Percentiles rank a stretch among this genome's conserved stretches.
These are phyloP conservation scores for Labeo catla DNA, from an alignment of 2,113 vertebrate genomes.

Conservation along the genomic window DNA sequence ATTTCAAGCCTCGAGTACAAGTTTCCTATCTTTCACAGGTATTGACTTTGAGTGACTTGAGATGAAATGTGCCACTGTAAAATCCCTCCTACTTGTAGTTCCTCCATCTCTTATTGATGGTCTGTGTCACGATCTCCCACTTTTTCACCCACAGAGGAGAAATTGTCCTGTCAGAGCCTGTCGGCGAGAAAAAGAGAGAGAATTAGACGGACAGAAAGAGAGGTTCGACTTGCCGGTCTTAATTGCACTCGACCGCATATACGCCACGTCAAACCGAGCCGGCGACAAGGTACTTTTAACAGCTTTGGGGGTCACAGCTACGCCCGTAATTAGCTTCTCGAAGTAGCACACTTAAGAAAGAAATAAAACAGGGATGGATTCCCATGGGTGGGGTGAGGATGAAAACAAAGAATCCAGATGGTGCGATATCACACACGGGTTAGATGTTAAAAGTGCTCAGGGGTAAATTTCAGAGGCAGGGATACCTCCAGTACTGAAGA, in stretches of 20 bases:
- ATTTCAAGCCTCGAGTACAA: conserved; percentile 1
- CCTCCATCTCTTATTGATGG: conserved; percentile 5
- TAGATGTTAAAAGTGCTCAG: conserved; percentile 33
- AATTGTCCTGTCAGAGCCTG: conserved; percentile 46
- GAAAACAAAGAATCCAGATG: conserved; percentile 33
- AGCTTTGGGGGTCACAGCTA: conserved; percentile 12
- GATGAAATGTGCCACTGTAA: conserved; percentile 1
- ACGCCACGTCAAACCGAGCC: conserved; percentile 41
- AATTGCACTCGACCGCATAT: conserved; percentile 45
- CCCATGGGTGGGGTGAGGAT: not conserved
- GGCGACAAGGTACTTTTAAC: conserved; percentile 13
- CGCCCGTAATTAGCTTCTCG: conserved; percentile 40
- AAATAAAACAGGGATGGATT: conserved; percentile 23
- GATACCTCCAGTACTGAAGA: conserved; percentile 38
- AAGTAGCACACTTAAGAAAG: conserved; percentile 28
- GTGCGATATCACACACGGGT: conserved; percentile 3
- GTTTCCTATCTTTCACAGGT: not conserved
- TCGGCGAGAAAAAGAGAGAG: conserved; percentile 20
- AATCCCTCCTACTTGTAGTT: not conserved
- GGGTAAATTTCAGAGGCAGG: conserved; percentile 23
- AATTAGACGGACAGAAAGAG: conserved; percentile 25
- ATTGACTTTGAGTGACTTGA: conserved; percentile 6
- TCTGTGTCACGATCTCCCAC: conserved; percentile 13
- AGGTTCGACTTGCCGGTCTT: conserved; percentile 23
- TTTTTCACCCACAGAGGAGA: conserved; percentile 44